Percentiles rank a stretch among this genome's conserved stretches.
phyloP scores from a whole-genome alignment of 1,140 invertebrate genomes.

The Eciton burchellii region DNA sequence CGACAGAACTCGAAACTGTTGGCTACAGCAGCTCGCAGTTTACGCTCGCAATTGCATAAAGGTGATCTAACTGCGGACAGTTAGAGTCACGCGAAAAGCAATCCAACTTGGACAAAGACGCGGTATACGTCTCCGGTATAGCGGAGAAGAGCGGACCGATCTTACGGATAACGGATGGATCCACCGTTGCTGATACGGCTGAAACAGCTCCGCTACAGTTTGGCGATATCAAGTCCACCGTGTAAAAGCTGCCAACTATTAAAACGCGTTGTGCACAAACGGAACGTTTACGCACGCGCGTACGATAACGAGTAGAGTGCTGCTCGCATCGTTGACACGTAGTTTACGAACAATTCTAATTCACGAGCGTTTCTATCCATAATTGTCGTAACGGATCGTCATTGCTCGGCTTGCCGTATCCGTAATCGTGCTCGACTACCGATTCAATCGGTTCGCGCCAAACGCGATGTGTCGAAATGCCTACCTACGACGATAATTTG shows the following conservation, averaged over 20 bases:
- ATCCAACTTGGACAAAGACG: slow-evolving; percentile 52
- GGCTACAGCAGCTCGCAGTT: background rate
- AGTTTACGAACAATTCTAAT: slow-evolving; percentile 54
- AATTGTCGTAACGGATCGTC: slow-evolving; percentile 32
- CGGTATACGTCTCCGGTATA: background rate
- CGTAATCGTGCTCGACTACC: slow-evolving; percentile 40
- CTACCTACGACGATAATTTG: slow-evolving; percentile 26
- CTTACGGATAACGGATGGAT: slow-evolving; percentile 17
- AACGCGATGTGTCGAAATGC: slow-evolving; percentile 48
- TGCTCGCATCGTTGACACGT: background rate
- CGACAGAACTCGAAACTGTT: background rate
- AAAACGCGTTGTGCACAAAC: slow-evolving; percentile 35
- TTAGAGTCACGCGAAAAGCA: slow-evolving; percentile 30
- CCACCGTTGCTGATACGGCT: no score
- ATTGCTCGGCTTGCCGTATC: slow-evolving; percentile 17
- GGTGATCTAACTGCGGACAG: slow-evolving; percentile 20
- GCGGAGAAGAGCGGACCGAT: background rate
- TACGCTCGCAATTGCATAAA: background rate
- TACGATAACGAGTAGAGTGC: background rate
- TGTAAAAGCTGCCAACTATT: slow-evolving; percentile 48
- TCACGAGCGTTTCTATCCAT: slow-evolving; percentile 35
- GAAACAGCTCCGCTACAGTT: slow-evolving; percentile 7
- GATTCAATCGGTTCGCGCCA: slow-evolving; percentile 31
- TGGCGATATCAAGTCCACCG: background rate
- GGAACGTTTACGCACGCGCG: background rate